Conservation (phyloP, 2,888 invertebrate species). For the Trichogramma dendrolimi region DNA sequence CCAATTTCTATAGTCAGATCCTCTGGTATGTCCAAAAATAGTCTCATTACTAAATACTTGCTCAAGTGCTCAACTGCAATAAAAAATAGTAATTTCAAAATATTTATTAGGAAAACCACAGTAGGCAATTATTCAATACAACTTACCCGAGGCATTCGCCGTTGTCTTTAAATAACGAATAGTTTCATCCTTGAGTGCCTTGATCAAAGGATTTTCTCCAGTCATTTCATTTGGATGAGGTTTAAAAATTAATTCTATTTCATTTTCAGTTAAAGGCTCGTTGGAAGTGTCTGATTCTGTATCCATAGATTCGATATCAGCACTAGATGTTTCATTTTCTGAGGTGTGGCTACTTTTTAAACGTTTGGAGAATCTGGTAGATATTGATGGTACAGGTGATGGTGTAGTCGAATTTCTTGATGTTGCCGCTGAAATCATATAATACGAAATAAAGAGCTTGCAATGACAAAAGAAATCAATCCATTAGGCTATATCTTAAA, state of each 20-base stretch:
- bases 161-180: constrained; percentile 93
- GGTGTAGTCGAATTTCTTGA: constrained; percentile 49
- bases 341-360: constrained; percentile 60
- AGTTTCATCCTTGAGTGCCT: constrained; percentile 79
- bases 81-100: constrained; percentile 13
- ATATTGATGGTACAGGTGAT: constrained; percentile 46
- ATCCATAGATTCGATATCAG: constrained; percentile 66
- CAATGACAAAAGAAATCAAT: neutral
- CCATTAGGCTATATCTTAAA: neutral
- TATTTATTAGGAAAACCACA: neutral
- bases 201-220: constrained; percentile 76
- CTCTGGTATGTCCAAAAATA: constrained; percentile 79
- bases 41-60: constrained; percentile 90
- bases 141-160: constrained; percentile 84
- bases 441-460: neutral
- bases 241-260: constrained; percentile 93
- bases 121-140: neutral
- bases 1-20: constrained; percentile 72
- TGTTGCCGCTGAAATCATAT: constrained; percentile 38
- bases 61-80: constrained; percentile 89
- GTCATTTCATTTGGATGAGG: constrained; percentile 93
- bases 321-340: constrained; percentile 55
- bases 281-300: constrained; percentile 75
- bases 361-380: constrained; percentile 65
- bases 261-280: constrained; percentile 76